Conservation (phyloP, 2,797 vertebrate genomes). For the Fistularia commersonii region DNA sequence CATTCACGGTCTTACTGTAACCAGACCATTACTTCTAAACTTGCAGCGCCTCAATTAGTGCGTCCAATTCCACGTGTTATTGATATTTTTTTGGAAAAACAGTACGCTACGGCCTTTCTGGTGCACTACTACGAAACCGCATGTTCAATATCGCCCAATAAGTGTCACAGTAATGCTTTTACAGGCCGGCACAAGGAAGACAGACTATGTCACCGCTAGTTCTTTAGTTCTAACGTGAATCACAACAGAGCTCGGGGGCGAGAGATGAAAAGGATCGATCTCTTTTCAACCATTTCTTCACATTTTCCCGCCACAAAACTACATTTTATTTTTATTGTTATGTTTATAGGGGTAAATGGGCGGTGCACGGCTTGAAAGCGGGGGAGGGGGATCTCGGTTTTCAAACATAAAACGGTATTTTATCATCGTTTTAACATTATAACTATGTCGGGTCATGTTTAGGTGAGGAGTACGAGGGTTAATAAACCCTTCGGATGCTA, state of each 20-base stretch:
- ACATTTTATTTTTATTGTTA: slow-evolving; percentile 1
- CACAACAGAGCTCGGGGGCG: slow-evolving; percentile 16
- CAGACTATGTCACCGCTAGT: slow-evolving; percentile 18
- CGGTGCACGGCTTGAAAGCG: neutral
- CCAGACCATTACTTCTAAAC: neutral
- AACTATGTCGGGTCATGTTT: slow-evolving; percentile 14
- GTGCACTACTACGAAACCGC: slow-evolving; percentile 17
- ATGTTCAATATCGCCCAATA: slow-evolving; percentile 48
- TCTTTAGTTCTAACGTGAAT: slow-evolving; percentile 20
- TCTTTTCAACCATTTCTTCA: slow-evolving; percentile 6
- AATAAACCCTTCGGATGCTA: slow-evolving; percentile 16
- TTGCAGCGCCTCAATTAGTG: too few relatives aligned
- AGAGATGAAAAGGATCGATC: slow-evolving; percentile 23
- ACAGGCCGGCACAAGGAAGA: slow-evolving; percentile 23
- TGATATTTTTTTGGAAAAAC: too few relatives aligned
- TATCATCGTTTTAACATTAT: too few relatives aligned
- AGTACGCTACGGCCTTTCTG: slow-evolving; percentile 8
- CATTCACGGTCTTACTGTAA: slow-evolving; percentile 4
- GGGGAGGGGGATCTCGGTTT: too few relatives aligned
- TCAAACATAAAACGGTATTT: too few relatives aligned
- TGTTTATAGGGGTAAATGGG: neutral
- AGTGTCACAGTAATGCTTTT: slow-evolving; percentile 34
- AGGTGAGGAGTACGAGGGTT: neutral
- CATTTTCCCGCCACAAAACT: neutral
- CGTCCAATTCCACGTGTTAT: too few relatives aligned